Conservation (phyloP, 2,888 invertebrate genomes). For the Hirtodrosophila duncani region DNA sequence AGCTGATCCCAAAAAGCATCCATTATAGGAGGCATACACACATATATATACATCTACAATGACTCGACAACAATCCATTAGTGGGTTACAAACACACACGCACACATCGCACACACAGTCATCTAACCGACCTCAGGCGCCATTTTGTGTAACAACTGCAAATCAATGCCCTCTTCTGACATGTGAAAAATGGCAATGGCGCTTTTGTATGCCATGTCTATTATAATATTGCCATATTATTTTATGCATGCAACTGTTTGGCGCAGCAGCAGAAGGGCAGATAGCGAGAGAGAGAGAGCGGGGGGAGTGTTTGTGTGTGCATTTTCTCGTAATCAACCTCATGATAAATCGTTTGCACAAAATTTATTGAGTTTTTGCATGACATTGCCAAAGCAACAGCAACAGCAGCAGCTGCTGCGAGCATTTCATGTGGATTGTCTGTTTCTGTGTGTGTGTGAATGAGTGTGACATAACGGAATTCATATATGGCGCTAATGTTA, state of each 20-base stretch:
- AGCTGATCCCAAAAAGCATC: conserved; percentile 26
- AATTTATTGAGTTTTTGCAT: conserved; percentile 74
- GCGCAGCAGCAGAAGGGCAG: conserved; percentile 1
- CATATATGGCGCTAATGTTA: too few species aligned
- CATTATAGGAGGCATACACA: conserved; percentile 19
- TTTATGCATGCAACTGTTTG: conserved; percentile 63
- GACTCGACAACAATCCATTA: conserved; percentile 57
- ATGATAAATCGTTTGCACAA: conserved; percentile 74
- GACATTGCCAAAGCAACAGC: conserved; percentile 45
- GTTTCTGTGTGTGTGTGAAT: too few species aligned
- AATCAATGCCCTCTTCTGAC: conserved; percentile 66
- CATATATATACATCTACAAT: not conserved
- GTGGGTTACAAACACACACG: conserved; percentile 58
- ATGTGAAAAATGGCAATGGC: conserved; percentile 67
- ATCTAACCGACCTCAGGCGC: conserved; percentile 48
- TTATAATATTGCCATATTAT: conserved; percentile 68
- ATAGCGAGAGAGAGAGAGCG: too few species aligned
- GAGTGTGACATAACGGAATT: too few species aligned
- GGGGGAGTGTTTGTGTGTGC: conserved; percentile 57
- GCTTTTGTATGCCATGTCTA: conserved; percentile 52
- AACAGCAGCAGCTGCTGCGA: conserved; percentile 31
- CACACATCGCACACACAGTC: too few species aligned
- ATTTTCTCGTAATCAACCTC: conserved; percentile 73
- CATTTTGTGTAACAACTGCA: conserved; percentile 70
- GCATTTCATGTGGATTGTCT: too few species aligned